Evolutionary conservation across 37 sponge, comb jelly and placozoan species (phyloP).

Genomic region (Ephydatia muelleri): DNA sequence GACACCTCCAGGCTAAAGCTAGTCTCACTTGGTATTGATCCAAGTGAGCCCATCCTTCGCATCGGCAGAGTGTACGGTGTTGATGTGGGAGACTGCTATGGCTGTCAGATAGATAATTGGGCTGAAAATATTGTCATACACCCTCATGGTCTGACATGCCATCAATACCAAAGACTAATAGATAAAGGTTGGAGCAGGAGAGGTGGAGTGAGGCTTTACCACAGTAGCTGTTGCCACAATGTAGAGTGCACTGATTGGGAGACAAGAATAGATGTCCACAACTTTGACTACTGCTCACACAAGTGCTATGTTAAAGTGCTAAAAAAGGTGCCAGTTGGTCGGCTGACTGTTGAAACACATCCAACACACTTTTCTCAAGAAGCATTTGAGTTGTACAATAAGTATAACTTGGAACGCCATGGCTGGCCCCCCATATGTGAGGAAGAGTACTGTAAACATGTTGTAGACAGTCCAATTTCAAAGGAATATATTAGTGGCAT

Average conservation of each 20-base stretch:
- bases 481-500: conserved; percentile 52
- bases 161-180: conserved; percentile 78
- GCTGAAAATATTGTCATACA: conserved; percentile 75
- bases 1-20: conserved; percentile 27
- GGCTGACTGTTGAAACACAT: conserved; percentile 49
- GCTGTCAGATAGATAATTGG: conserved; percentile 63
- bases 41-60: conserved; percentile 44
- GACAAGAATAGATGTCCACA: conserved; percentile 59
- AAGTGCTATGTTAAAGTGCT: conserved; percentile 72
- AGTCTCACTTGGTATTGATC: conserved; percentile 46
- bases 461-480: conserved; percentile 70
- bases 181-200: conserved; percentile 87
- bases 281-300: conserved; percentile 63
- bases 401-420: conserved; percentile 74
- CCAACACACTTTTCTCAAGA: conserved; percentile 71
- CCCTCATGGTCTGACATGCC: conserved; percentile 61
- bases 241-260: conserved; percentile 83
- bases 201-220: conserved; percentile 90
- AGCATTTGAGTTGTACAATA: conserved; percentile 80
- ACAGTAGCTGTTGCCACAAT: conserved; percentile 56
- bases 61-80: conserved; percentile 67
- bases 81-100: conserved; percentile 68
- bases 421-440: conserved; percentile 69
- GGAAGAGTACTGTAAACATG: conserved; percentile 78
- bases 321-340: conserved; percentile 59